Evolutionary conservation across 2,113 vertebrate genomes (phyloP), one percentile per base, ranked within the genome.

Genomic region (Platichthys stellatus): DNA sequence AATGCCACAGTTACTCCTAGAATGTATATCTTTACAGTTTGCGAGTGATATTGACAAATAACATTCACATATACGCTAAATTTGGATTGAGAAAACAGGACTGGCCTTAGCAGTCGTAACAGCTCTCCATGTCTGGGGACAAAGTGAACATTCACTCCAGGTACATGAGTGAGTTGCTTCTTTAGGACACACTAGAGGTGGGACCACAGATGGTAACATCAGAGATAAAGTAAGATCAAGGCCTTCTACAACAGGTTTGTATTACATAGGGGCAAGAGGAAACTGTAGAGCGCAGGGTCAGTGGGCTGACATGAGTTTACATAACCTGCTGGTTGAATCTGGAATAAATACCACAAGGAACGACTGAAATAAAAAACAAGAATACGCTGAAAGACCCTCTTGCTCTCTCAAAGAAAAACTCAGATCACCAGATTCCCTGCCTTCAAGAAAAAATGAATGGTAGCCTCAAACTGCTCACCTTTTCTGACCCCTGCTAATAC

Each of bases 401-500:
- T 57, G 15, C 13, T 35, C 15, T 7, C 18, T 51, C 47, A 18
- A 9, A 9, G 15, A 51, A 51, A 18, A 51, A 0, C 14, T 17
- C 14, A 51, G 47, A 51, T 18, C 47, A 14, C 45, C 5, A 15
- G 31, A 31, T 31, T 31, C 24, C 4, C 8, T 53, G 20, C 11
- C 26, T 38, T 62, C 43, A 53, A 51, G 17, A 15, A 31, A 20
- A 20, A 74, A 49, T 43, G 31, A 31, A 63, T 56, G 2, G 15
- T 53, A 15, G 24, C 18, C 20, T 4, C 21, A 24, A 23, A 63
- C 13, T 28, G 9, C 23, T 24, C 60, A 43, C 17, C 61, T 76
- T 64, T 73, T 53, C 72, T 61, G 60, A 86, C 69, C 68, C 45
- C 17, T 8, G 24, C 3, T 24, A 7, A 63, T 73, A 3, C 24